Evolutionary conservation across 2,113 vertebrate genomes (phyloP).

Genomic region (Rostratula benghalensis): DNA sequence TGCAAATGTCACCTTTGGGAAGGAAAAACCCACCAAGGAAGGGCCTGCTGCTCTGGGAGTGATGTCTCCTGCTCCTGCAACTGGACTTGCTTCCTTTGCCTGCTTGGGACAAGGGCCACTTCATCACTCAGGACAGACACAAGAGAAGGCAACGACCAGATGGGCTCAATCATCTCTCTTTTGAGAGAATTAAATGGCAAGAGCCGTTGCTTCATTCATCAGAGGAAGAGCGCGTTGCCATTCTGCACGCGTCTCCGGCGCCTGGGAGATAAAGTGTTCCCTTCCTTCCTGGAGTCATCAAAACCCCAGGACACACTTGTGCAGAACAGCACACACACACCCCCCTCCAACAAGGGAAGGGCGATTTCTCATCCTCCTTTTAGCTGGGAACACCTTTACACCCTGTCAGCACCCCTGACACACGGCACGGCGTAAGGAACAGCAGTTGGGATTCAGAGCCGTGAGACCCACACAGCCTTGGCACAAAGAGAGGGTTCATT

Average conservation of each 20-base stretch:
- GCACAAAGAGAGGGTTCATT: background rate
- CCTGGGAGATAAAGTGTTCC: slow-evolving; percentile 10
- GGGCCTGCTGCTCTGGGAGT: background rate
- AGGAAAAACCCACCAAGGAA: background rate
- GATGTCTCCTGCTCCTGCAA: background rate
- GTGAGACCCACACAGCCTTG: accelerated
- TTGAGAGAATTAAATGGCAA: background rate
- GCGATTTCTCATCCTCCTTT: background rate
- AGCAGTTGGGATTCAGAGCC: accelerated
- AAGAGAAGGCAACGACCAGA: background rate
- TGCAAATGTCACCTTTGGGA: background rate
- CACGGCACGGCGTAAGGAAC: background rate
- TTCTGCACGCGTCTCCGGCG: background rate
- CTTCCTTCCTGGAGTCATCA: slow-evolving; percentile 53
- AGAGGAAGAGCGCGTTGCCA: background rate
- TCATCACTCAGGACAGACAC: accelerated
- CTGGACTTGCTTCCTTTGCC: background rate
- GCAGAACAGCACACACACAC: background rate
- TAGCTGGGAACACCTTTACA: background rate
- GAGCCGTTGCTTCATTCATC: background rate
- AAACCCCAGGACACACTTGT: slow-evolving; percentile 41
- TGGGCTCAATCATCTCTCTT: background rate
- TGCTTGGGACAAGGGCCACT: background rate
- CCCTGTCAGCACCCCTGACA: background rate
- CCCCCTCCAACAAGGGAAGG: background rate